Evolutionary conservation across 2,888 invertebrate species (phyloP).

Genomic region (Xestia c-nigrum): DNA sequence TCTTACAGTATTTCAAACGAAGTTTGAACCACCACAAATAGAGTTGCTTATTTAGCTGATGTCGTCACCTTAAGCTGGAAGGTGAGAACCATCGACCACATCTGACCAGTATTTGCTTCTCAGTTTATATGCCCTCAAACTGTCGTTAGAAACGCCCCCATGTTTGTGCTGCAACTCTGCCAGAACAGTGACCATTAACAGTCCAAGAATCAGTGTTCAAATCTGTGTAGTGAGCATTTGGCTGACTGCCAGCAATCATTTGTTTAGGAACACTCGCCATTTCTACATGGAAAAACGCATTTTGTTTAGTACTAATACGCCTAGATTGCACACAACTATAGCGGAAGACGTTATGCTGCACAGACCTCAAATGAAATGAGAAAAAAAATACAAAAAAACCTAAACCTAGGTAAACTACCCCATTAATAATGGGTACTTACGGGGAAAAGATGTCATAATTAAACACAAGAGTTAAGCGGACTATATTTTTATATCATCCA

Average conservation of each 20-base stretch:
- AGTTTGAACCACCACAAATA: too few species aligned
- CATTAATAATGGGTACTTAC: neutral
- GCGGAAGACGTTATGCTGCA: neutral
- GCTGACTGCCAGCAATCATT: slow-evolving; percentile 27
- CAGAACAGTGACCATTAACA: slow-evolving; percentile 22
- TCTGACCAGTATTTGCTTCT: neutral
- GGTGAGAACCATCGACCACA: neutral
- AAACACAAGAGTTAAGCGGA: neutral
- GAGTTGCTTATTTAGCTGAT: too few species aligned
- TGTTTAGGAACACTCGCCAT: neutral
- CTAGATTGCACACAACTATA: neutral
- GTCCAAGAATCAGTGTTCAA: slow-evolving; percentile 19
- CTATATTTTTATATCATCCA: neutral
- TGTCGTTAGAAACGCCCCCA: neutral
- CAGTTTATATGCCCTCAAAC: neutral
- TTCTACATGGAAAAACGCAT: neutral
- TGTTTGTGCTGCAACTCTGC: neutral
- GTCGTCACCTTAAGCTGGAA: too few species aligned
- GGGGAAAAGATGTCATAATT: neutral
- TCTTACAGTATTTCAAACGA: too few species aligned
- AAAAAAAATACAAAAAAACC: neutral
- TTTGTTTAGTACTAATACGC: neutral
- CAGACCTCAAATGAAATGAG: neutral
- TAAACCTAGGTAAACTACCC: neutral
- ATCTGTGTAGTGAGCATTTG: slow-evolving; percentile 20